Percentiles rank a stretch among this genome's conserved stretches.
These are phyloP conservation scores for Zosterops hypoxanthus DNA, from an alignment of 2,113 vertebrate species.

Conservation along the genomic window DNA sequence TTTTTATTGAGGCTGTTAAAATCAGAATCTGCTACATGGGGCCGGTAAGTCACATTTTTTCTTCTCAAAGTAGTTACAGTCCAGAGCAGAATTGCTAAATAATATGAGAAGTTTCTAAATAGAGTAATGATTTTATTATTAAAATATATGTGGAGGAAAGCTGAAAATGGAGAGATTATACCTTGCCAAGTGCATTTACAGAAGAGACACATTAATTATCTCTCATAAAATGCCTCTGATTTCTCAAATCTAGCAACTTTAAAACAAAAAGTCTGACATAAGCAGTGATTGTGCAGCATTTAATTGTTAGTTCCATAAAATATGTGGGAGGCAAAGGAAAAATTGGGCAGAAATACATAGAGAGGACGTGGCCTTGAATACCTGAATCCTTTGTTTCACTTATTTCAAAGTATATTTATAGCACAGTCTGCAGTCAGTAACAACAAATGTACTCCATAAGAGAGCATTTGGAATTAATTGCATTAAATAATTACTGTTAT, in stretches of 20 bases:
- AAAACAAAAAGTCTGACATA: neutral
- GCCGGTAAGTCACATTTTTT: neutral
- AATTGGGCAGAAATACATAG: neutral
- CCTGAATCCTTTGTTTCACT: neutral
- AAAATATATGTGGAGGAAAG: neutral
- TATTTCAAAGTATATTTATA: neutral
- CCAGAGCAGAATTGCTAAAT: neutral
- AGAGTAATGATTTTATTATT: neutral
- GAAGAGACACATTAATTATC: neutral
- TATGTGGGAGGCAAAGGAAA: neutral
- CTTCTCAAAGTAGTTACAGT: neutral
- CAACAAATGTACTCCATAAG: neutral
- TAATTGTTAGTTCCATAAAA: neutral
- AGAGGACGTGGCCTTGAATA: neutral
- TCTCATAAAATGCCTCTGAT: neutral
- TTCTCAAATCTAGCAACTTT: neutral
- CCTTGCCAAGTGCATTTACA: neutral
- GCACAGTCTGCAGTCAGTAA: neutral
- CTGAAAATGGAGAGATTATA: neutral
- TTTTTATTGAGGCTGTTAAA: slow-evolving; percentile 6
- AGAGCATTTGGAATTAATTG: neutral
- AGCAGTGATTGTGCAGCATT: neutral
- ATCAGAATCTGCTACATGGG: neutral
- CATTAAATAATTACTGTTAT: neutral
- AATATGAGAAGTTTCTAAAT: neutral